Evolutionary conservation across 2,113 vertebrate species (phyloP), one percentile per base, ranked within the genome.

Genomic region (Halcyon malimbica): DNA sequence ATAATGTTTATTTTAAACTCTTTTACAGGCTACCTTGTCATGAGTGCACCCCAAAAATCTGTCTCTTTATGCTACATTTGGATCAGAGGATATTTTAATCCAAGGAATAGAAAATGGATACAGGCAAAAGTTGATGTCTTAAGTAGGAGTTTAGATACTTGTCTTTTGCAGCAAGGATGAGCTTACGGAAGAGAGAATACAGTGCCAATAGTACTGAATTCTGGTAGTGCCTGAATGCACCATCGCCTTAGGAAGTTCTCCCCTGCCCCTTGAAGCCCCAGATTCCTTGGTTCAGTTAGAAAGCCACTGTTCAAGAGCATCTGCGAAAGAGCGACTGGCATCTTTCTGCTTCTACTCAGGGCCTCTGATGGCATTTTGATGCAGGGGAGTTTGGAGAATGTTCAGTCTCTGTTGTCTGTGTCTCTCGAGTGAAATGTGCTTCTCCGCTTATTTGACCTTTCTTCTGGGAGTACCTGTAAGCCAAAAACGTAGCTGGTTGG

Each of bases 181-280:
- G 20, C 9, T 33, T 56, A 16, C 0, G 14, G n/a, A 59, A 41
- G 29, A 59, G 83, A 59, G 83, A 19, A n/a, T 14, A 16, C 20
- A 26, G 56, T 35, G 56, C 18, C 13, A 19, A 13, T 39, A 56
- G 53, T 25, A 35, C 14, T 64, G 53, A 54, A 62, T 41, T 71
- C 59, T 25, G 39, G 13, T 5, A 54, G 7, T 54, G 48, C n/a
- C 26, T 54, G 39, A 11, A 16, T 20, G 37, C 16, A 20, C 51
- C 13, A 11, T 19, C 8, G 2, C n/a, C 20, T 57, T 68, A 14
- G 14, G 60, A 78, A 74, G 37, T 7, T 85, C 11, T 41, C 19
- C 20, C 9, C 9, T 17, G 6, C 3, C 3, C 11, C 24, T 2
- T 1, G 14, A 59, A 42, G 18, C 13, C 37, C 35, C 21, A 5